These are phyloP conservation scores for Halotydeus destructor DNA, from an alignment of 1,140 invertebrate genomes.

Conservation along the genomic window DNA sequence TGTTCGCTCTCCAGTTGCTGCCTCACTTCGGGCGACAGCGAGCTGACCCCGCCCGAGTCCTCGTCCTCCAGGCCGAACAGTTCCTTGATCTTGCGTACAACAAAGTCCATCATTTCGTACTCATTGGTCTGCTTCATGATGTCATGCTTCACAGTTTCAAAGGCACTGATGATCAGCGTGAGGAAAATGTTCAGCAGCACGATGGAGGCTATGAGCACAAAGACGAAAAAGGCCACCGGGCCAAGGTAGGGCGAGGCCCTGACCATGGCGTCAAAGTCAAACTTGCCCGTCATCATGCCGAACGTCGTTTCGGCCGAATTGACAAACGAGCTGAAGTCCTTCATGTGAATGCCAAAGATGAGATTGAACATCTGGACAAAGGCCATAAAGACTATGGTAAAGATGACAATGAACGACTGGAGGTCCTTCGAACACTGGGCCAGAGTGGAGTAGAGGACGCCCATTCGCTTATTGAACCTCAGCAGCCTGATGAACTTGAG, in stretches of 20 bases:
- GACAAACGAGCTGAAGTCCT: constrained; percentile 29
- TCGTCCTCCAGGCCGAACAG: constrained; percentile 15
- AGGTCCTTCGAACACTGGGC: constrained; percentile 24
- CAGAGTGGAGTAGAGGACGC: constrained; percentile 22
- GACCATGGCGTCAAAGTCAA: constrained; percentile 30
- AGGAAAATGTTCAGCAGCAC: constrained; percentile 35
- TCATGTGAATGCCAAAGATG: constrained; percentile 25
- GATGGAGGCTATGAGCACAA: constrained; percentile 30
- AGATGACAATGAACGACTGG: constrained; percentile 24
- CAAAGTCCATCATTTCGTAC: constrained; percentile 29
- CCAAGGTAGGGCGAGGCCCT: constrained; percentile 26
- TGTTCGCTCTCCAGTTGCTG: constrained; percentile 5
- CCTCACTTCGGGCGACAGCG: not conserved
- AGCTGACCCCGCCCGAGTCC: constrained; percentile 6
- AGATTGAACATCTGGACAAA: constrained; percentile 31
- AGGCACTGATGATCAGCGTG: constrained; percentile 33
- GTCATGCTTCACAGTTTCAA: constrained; percentile 24
- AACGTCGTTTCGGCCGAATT: constrained; percentile 29
- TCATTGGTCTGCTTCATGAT: constrained; percentile 25
- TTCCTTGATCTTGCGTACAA: constrained; percentile 25
- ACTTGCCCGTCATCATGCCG: constrained; percentile 33
- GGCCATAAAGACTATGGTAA: constrained; percentile 23
- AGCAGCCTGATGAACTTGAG: constrained; percentile 31
- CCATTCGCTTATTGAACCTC: constrained; percentile 27
- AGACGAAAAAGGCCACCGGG: constrained; percentile 31